phyloP scores from a whole-genome alignment of 2,113 vertebrate species.

The Gnathonemus echidnorhynchus region DNA sequence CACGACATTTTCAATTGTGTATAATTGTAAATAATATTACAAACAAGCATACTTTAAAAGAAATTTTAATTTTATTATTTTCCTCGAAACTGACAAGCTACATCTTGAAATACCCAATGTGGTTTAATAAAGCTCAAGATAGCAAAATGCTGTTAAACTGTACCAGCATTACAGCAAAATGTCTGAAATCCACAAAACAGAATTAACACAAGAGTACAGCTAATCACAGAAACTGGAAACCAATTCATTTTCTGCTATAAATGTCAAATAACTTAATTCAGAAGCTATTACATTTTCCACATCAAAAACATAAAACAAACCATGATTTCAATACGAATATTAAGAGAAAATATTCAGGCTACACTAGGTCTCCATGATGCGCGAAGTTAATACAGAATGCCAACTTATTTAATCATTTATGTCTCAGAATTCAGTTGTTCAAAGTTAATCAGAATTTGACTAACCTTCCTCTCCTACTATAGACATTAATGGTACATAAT shows the following conservation, averaged over 20 bases:
- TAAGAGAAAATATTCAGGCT: background rate
- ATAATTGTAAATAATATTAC: background rate
- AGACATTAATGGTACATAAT: background rate
- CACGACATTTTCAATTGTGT: background rate
- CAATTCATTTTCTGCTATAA: background rate
- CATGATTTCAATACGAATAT: background rate
- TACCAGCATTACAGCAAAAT: background rate
- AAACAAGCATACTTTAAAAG: background rate
- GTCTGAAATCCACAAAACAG: background rate
- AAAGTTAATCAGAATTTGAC: background rate
- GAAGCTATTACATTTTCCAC: background rate
- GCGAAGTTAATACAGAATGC: background rate
- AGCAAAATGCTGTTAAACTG: background rate
- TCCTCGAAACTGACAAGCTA: background rate
- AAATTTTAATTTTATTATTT: background rate
- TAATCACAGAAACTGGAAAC: background rate
- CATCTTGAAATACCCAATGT: background rate
- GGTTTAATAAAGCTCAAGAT: background rate
- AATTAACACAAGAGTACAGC: background rate
- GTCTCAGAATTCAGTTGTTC: background rate
- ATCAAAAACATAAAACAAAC: background rate
- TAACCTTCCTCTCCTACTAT: background rate
- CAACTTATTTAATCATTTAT: background rate
- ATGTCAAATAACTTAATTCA: background rate
- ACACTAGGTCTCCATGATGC: background rate